These are phyloP conservation scores for Limonius californicus DNA, from an alignment of 1,140 invertebrate genomes.

Conservation along the genomic window DNA sequence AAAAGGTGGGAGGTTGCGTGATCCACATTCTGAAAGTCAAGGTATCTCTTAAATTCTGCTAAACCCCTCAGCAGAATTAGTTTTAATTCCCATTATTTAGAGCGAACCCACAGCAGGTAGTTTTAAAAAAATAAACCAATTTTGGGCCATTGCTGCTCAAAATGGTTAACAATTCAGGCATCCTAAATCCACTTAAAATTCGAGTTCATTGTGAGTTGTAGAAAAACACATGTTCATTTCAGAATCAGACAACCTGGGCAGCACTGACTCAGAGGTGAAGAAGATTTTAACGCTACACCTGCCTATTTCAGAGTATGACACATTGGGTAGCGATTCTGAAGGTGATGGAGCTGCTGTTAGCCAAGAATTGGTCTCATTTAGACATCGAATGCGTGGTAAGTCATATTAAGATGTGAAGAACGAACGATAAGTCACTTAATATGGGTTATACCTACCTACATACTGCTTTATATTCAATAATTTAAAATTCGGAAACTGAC, in stretches of 20 bases:
- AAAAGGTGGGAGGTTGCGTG: constrained; percentile 69
- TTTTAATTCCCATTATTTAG: too few species aligned
- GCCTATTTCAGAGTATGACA: constrained; percentile 84
- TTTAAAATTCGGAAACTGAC: too few species aligned
- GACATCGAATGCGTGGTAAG: constrained; percentile 56
- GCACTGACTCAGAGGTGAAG: constrained; percentile 82
- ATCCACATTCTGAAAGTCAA: constrained; percentile 77
- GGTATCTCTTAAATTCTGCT: too few species aligned
- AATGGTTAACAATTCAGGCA: neutral
- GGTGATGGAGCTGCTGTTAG: constrained; percentile 56
- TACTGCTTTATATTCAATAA: too few species aligned
- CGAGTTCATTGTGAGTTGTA: neutral
- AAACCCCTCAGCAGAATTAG: too few species aligned
- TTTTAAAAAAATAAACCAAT: too few species aligned
- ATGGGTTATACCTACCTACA: neutral
- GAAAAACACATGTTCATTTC: constrained; percentile 49
- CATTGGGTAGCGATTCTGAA: constrained; percentile 70
- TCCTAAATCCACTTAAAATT: too few species aligned
- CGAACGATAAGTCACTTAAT: neutral
- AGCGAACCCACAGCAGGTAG: too few species aligned
- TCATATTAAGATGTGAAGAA: constrained; percentile 27
- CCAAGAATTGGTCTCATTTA: constrained; percentile 57
- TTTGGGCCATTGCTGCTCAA: constrained; percentile 40
- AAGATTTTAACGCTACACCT: constrained; percentile 83
- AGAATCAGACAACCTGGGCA: constrained; percentile 82